These are phyloP conservation scores for Entomobrya proxima DNA, from an alignment of 2,888 invertebrate species.

Conservation along the genomic window DNA sequence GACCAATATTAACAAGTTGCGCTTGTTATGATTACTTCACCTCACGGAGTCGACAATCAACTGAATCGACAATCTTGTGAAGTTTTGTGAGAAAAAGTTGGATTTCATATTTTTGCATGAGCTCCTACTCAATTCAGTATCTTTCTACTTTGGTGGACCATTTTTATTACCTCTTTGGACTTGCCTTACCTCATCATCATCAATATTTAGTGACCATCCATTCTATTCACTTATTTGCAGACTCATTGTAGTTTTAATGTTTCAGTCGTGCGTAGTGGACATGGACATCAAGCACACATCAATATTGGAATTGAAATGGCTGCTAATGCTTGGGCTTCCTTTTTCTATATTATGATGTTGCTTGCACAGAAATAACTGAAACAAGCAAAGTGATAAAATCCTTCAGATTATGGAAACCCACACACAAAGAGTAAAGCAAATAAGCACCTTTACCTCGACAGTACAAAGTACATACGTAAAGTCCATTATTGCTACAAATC, in stretches of 20 bases:
- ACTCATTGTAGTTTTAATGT: no score
- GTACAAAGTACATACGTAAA: neutral
- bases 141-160: neutral
- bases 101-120: neutral
- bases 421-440: neutral
- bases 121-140: neutral
- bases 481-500: neutral
- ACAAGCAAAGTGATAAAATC: neutral
- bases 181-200: neutral
- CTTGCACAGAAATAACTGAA: neutral
- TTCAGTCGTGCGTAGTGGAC: no score
- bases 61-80: neutral
- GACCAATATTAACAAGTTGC: no score
- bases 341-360: neutral
- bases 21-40: conserved; percentile 19
- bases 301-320: no score
- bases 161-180: no score
- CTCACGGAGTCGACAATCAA: no score
- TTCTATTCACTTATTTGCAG: no score
- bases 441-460: neutral
- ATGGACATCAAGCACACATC: no score
- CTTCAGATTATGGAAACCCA: conserved; percentile 1
- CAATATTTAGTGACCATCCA: no score
- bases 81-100: neutral
- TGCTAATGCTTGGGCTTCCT: neutral